Conservation (phyloP, 1,140 invertebrate genomes). For the Lutraria rhynchaena region DNA sequence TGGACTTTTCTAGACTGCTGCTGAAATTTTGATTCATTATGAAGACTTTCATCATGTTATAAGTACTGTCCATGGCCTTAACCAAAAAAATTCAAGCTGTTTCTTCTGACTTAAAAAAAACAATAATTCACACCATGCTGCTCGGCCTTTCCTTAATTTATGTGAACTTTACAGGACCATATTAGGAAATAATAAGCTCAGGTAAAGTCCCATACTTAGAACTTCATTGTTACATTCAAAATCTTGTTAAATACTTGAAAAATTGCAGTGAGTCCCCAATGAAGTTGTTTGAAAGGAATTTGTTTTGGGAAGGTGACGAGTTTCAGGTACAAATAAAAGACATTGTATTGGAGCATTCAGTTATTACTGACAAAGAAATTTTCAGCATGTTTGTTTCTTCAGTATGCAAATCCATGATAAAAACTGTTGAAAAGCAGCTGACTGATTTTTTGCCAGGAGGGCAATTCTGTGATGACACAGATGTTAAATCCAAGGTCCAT, state of each 20-base stretch:
- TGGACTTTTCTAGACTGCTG: too few species aligned
- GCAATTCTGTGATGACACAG: not conserved
- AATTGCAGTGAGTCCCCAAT: not conserved
- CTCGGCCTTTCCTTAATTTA: constrained; percentile 36
- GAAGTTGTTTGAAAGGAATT: not conserved
- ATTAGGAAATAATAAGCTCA: constrained; percentile 34
- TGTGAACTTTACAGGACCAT: constrained; percentile 46
- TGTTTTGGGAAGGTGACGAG: too few species aligned
- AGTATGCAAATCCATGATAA: not conserved
- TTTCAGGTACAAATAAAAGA: too few species aligned
- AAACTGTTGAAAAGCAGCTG: constrained; percentile 16
- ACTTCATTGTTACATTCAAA: constrained; percentile 1
- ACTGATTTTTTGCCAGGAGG: constrained; percentile 20
- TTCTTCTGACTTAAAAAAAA: constrained; percentile 14
- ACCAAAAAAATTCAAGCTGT: too few species aligned
- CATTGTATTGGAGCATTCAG: too few species aligned
- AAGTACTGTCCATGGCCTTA: too few species aligned
- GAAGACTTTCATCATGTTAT: too few species aligned
- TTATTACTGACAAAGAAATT: not conserved
- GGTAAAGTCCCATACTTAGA: constrained; percentile 40
- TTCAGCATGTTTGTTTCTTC: not conserved
- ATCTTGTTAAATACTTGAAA: constrained; percentile 4
- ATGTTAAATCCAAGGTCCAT: not conserved
- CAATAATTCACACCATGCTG: not conserved
- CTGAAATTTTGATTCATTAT: too few species aligned